These are phyloP conservation scores for Apantesis nais DNA, from an alignment of 2,888 invertebrate genomes.

Conservation along the genomic window DNA sequence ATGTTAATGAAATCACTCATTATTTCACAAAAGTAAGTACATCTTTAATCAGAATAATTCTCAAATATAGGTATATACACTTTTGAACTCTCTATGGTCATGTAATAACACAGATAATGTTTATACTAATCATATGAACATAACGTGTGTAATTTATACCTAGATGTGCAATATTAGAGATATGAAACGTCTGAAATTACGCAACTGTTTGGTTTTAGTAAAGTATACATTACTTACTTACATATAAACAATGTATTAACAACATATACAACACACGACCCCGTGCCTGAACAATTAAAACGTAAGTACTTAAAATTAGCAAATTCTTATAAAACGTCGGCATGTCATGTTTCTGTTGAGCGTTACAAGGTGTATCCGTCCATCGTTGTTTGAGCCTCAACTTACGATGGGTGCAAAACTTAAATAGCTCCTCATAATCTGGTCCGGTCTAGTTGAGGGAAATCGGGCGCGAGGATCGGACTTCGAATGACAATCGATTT, in stretches of 20 bases:
- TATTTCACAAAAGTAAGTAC: not conserved
- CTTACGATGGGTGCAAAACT: constrained; percentile 5
- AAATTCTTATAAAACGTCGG: constrained; percentile 20
- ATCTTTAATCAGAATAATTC: too few species aligned
- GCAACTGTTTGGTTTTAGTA: constrained; percentile 24
- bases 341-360: constrained; percentile 25
- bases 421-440: constrained; percentile 31
- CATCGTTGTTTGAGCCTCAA: constrained; percentile 22
- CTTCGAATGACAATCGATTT: constrained; percentile 75
- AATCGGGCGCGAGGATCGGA: constrained; percentile 62
- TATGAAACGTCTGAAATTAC: constrained; percentile 35
- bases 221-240: constrained; percentile 6
- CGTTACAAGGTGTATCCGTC: constrained; percentile 21
- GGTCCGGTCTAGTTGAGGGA: constrained; percentile 52
- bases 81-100: not conserved
- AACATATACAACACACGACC: constrained; percentile 21
- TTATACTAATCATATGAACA: not conserved
- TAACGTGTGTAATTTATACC: constrained; percentile 13
- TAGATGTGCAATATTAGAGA: constrained; percentile 34
- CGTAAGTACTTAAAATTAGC: constrained; percentile 23
- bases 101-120: not conserved
- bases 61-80: not conserved
- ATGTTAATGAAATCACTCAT: not conserved
- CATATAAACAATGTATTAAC: constrained; percentile 2
- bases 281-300: constrained; percentile 36